Evolutionary conservation across 2,888 invertebrate genomes (phyloP), one percentile per base, ranked within the genome.

Genomic region (Isoperla grammatica): DNA sequence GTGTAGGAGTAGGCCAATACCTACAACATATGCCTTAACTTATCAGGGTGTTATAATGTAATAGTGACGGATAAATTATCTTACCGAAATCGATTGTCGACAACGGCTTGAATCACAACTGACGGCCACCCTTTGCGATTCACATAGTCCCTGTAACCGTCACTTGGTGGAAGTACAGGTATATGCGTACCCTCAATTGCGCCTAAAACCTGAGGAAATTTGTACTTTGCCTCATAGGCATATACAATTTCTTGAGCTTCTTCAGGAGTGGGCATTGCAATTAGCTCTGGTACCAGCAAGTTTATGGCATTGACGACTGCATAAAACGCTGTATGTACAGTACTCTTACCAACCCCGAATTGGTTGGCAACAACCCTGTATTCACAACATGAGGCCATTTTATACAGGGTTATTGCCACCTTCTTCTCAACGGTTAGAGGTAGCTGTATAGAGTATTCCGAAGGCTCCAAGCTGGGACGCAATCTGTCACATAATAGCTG

Each of bases 121-220:
- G 65, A 67, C 39, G 65, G 42, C 65, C 65, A 66, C 19, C 65
- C 64, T 61, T 68, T 68, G 20, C 65, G 20, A 54, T 66, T 66
- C 8, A 63, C 46, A 58, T 57, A 68, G 57, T 68, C 67, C 20
- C 61, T 39, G 20, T 64, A 63, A n/a, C 66, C 65, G 20, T 65
- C 61, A 22, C 45, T 39, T 43, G 65, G 65, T 53, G 64, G 60
- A 45, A 61, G 50, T 20, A 67, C 59, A 20, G 64, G 64, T 37
- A 68, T 64, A 37, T 67, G 64, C 6, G 61, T 57, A 12, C 65
- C 66, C 59, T 70, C 67, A 50, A 70, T 68, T 13, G 63, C 65
- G 17, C 69, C 68, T 56, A 70, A 65, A 11, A 70, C 60, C 63
- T 70, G 69, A 13, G 69, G 69, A n/a, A 71, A 64, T 48, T 48